Evolutionary conservation across 1,140 invertebrate species (phyloP).

Genomic region (Temnothorax longispinosus): DNA sequence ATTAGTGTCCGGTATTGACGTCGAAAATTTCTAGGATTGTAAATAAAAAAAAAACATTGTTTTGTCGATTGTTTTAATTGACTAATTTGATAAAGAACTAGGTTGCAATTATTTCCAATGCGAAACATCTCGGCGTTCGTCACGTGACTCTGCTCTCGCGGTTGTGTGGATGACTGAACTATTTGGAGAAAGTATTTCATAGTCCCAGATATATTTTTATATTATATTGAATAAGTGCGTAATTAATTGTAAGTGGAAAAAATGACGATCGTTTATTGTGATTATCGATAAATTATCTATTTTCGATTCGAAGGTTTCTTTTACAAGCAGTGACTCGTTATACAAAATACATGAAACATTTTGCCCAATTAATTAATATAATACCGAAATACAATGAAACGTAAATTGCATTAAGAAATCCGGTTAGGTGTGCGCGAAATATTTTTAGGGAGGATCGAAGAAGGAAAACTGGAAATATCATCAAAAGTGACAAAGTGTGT

Average conservation of each 20-base stretch:
- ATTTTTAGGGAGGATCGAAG: not conserved
- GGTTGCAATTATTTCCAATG: not conserved
- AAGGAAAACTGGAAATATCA: not conserved
- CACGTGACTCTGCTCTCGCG: constrained; percentile 10
- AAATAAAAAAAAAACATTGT: not conserved
- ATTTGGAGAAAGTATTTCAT: not conserved
- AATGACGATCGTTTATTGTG: not conserved
- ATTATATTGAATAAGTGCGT: constrained; percentile 1
- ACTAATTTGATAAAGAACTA: not conserved
- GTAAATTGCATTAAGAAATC: not conserved
- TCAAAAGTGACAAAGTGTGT: constrained; percentile 43
- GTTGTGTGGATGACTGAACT: not conserved
- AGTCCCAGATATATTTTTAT: not conserved
- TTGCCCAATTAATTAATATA: not conserved
- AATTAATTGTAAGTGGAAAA: not conserved
- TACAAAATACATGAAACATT: not conserved
- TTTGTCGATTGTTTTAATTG: not conserved
- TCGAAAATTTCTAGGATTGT: not conserved
- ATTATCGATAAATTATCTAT: not conserved
- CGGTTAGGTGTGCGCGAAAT: not conserved
- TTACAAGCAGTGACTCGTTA: not conserved
- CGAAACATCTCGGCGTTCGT: not conserved
- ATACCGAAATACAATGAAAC: not conserved
- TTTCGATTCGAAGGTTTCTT: not conserved
- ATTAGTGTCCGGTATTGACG: not conserved